A percentile compares a stretch with the other conserved stretches of the same genome.
phyloP scores from a whole-genome alignment of 2,113 vertebrate species.

The Prunella himalayana region DNA sequence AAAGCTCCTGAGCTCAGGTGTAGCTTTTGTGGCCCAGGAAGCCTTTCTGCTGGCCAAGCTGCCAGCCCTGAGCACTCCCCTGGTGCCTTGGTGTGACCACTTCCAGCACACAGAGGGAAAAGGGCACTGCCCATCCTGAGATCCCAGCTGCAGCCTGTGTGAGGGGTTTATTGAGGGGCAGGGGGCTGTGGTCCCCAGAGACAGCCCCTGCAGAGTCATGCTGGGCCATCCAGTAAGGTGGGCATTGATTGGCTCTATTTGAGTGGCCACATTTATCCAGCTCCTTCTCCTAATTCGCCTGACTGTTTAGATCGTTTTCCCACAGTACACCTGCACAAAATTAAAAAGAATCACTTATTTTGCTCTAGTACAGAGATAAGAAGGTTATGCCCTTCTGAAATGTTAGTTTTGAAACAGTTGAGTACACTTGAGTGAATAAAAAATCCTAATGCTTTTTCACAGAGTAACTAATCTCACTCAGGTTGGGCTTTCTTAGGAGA shows the following conservation, averaged over 20 bases:
- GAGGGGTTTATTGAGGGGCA: fast-evolving
- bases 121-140: background rate
- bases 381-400: background rate
- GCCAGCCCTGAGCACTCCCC: fast-evolving
- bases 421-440: background rate
- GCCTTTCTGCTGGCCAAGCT: background rate
- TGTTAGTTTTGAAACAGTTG: background rate
- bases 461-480: background rate
- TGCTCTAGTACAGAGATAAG: background rate
- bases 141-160: background rate
- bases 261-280: background rate
- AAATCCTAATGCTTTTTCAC: background rate
- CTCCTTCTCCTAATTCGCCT: background rate
- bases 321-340: background rate
- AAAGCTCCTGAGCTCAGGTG: background rate
- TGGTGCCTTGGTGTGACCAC: background rate
- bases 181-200: background rate
- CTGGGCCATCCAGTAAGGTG: background rate
- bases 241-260: background rate
- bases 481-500: background rate
- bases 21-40: fast-evolving
- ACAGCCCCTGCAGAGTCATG: background rate
- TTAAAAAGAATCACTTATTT: background rate
- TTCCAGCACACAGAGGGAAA: background rate
- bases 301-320: background rate